Base-by-base conservation (phyloP, 2,113 vertebrate species). In the Centropus bengalensis region DNA sequence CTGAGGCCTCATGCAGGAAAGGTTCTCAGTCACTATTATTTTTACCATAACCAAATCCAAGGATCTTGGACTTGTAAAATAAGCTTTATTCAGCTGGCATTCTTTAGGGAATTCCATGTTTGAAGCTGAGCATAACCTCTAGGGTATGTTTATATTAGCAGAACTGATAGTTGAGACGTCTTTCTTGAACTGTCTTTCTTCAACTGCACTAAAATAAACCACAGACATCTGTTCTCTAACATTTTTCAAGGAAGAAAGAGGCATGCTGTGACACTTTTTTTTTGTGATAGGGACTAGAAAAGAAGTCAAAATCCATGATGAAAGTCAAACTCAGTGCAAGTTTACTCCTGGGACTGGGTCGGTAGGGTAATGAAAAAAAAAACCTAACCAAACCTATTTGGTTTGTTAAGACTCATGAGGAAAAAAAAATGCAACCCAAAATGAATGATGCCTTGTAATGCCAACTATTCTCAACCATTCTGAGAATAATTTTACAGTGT, bases 391-490 rank as follows among this genome's bases (percentile, higher is more conserved):
- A 7, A 45, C 16, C 44, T 66, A 16, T 78, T 91, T 30, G 33
- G 15, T 69, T 92, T 91, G n/a, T 80, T 89, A 40, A 71, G 56
- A 76, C 13, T 81, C n/a, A 12, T 26, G 63, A 78, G 32, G 21
- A 30, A 27, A 26, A 64, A 75, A 87, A 68, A 95, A 80, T 13
- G 54, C 69, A 86, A 97, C 42, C 42, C 8, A 30, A 88, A 91
- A 69, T 82, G 38, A 92, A 58, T 47, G 36, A 64, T 93, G 77
- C 71, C 38, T 17, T 95, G 59, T 95, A 86, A 79, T 95, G 69
- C 45, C 58, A 91, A 89, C 42, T 93, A 86, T 94, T 95, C 91
- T 94, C 76, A 96, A 70, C 89, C 94, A 33, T 87, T 96, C 67
- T 93, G 84, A 89, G 93, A 96, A 78, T 69, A 55, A 55, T 68